Conservation (phyloP, 1,140 invertebrate species). For the Pogonomyrmex californicus region DNA sequence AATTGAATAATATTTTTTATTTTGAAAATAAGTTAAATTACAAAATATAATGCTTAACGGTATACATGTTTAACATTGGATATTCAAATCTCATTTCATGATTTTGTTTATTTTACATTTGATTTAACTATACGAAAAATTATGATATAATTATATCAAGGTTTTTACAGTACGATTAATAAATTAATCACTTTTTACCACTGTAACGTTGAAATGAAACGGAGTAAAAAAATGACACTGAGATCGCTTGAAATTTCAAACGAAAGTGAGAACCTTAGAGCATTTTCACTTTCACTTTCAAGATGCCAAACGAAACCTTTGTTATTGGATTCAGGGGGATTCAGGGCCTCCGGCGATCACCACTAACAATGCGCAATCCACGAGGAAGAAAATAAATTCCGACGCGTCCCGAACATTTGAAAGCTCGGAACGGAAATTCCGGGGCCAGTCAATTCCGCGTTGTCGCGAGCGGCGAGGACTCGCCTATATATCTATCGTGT, state of each 20-base stretch:
- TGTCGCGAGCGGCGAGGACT: conserved; percentile 27
- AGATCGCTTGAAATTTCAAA: conserved; percentile 3
- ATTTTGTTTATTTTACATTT: conserved; percentile 1
- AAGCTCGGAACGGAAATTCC: conserved; percentile 44
- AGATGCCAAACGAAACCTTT: conserved; percentile 8
- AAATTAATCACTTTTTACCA: not conserved
- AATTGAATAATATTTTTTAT: not conserved
- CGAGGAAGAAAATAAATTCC: conserved; percentile 47
- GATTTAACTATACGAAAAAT: not conserved
- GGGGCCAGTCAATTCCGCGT: conserved; percentile 28
- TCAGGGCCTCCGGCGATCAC: not conserved
- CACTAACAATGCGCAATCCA: conserved; percentile 30
- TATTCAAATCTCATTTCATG: not conserved
- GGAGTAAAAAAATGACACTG: not conserved
- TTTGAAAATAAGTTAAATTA: conserved; percentile 15
- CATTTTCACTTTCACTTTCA: not conserved
- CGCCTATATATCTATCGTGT: conserved; percentile 46
- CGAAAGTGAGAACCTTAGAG: not conserved
- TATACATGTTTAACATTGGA: not conserved
- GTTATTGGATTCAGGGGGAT: not conserved
- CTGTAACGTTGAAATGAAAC: not conserved
- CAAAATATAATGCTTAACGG: not conserved
- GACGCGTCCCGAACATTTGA: conserved; percentile 8
- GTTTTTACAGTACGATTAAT: not conserved
- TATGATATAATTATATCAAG: not conserved